Evolutionary conservation across 2,797 vertebrate genomes (phyloP).

Genomic region (Tapera naevia): DNA sequence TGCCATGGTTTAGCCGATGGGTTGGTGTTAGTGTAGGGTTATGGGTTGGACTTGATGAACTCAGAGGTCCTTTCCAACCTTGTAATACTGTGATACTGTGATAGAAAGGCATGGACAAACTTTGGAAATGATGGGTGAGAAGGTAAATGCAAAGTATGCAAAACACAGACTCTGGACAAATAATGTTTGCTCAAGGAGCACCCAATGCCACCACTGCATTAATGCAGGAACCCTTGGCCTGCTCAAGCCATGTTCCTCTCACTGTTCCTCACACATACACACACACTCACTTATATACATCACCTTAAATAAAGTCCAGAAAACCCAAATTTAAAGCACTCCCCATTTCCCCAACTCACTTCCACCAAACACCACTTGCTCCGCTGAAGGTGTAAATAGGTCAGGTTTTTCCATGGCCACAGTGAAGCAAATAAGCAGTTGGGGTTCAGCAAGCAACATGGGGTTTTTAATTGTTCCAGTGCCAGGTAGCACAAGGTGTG

Average conservation of each 20-base stretch:
- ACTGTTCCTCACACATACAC: background rate
- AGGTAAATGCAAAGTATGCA: background rate
- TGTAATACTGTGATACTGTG: too few relatives aligned
- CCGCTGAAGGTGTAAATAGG: background rate
- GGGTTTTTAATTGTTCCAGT: background rate
- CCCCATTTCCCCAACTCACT: background rate
- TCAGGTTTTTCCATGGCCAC: conserved; percentile 37
- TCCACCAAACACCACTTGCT: background rate
- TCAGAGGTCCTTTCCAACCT: too few relatives aligned
- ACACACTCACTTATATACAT: background rate
- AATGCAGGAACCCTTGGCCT: background rate
- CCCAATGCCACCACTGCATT: rapidly evolving
- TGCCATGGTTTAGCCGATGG: too few relatives aligned
- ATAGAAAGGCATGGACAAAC: background rate
- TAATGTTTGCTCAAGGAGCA: background rate
- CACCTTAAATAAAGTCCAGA: background rate
- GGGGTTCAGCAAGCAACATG: background rate
- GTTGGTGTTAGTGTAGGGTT: too few relatives aligned
- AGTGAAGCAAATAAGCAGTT: background rate
- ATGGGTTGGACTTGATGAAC: too few relatives aligned
- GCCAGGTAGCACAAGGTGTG: background rate
- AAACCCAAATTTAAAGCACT: background rate
- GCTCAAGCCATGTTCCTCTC: rapidly evolving
- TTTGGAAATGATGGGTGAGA: background rate
- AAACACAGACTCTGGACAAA: background rate